Evolutionary conservation across 2,888 invertebrate species (phyloP).

Genomic region (Xylocampa areola): DNA sequence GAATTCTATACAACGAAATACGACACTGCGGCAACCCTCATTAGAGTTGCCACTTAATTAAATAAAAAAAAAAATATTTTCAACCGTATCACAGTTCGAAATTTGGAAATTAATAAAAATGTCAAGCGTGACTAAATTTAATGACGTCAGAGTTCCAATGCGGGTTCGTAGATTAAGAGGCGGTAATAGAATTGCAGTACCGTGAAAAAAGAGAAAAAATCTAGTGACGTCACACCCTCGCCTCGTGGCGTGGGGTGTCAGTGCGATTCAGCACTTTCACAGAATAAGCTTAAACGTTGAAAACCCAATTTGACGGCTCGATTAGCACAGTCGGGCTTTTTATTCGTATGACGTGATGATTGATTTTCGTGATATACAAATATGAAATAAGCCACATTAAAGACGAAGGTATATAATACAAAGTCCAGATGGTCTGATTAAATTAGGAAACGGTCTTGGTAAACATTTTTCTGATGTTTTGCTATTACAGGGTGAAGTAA

Average conservation of each 20-base stretch:
- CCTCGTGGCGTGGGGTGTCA: constrained; percentile 71
- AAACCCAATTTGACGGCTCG: constrained; percentile 88
- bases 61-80: constrained; percentile 69
- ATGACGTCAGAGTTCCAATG: constrained; percentile 64
- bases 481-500: background rate
- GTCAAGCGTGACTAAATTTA: constrained; percentile 66
- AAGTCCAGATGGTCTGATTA: too few species aligned
- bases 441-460: too few species aligned
- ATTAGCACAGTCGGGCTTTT: constrained; percentile 75
- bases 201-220: constrained; percentile 81
- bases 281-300: constrained; percentile 84
- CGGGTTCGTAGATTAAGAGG: constrained; percentile 67
- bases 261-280: constrained; percentile 85
- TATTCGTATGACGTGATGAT: constrained; percentile 66
- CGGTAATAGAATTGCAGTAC: constrained; percentile 79
- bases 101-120: constrained; percentile 67
- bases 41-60: constrained; percentile 77
- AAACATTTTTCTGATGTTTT: background rate
- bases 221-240: constrained; percentile 73
- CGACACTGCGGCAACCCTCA: constrained; percentile 80
- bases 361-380: constrained; percentile 62
- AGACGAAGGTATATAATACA: too few species aligned
- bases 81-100: constrained; percentile 58
- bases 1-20: constrained; percentile 77
- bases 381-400: too few species aligned